A percentile compares a stretch with the other conserved stretches of the same genome.
phyloP scores from a whole-genome alignment of 30 jellyfish, hydroid and myxozoan species.

The Catostylus mosaicus region DNA sequence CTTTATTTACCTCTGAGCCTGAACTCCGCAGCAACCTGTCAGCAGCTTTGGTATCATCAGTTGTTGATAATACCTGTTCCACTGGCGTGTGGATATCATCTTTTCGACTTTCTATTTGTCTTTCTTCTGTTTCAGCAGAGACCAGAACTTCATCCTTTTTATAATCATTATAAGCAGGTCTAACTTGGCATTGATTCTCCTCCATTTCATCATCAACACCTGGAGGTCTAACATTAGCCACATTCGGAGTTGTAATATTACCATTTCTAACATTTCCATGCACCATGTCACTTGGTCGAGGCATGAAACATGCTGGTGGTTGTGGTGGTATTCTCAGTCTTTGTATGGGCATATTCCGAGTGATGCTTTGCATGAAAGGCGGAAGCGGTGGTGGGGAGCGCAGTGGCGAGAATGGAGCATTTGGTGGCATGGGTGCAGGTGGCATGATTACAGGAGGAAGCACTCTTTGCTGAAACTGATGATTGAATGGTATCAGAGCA shows the following conservation, averaged over 20 bases:
- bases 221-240: too few relatives aligned
- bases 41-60: background rate
- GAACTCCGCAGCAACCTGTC: background rate
- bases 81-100: background rate
- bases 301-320: too few relatives aligned
- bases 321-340: too few relatives aligned
- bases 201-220: too few relatives aligned
- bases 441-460: background rate
- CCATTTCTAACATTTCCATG: too few relatives aligned
- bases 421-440: background rate
- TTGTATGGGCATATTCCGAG: background rate
- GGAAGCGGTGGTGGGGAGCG: background rate
- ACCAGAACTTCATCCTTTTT: too few relatives aligned
- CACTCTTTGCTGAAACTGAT: background rate
- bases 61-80: background rate
- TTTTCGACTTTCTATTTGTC: background rate
- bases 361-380: background rate
- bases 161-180: too few relatives aligned
- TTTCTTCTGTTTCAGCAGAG: background rate
- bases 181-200: too few relatives aligned
- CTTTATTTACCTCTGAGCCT: background rate
- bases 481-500: too few relatives aligned
- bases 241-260: too few relatives aligned
- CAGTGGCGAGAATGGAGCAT: background rate
- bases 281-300: too few relatives aligned